Evolutionary conservation across 2,888 invertebrate species (phyloP).

Genomic region (Leptodirus hochenwartii): DNA sequence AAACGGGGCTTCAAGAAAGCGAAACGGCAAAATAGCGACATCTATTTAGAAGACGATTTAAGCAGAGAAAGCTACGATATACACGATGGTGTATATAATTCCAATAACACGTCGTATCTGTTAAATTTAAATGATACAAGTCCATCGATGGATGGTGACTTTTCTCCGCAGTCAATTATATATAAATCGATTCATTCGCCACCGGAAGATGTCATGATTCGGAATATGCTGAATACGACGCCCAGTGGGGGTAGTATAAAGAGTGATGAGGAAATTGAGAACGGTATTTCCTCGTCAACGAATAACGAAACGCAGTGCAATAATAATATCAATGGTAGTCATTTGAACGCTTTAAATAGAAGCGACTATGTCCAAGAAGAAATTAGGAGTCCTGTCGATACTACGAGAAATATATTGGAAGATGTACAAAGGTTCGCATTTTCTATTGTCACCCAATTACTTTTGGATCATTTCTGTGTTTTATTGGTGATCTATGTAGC

Average conservation of each 20-base stretch:
- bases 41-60: too few relatives aligned
- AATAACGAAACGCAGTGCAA: slow-evolving; percentile 13
- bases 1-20: slow-evolving; percentile 32
- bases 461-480: too few relatives aligned
- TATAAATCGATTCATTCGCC: slow-evolving; percentile 9
- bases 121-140: slow-evolving; percentile 9
- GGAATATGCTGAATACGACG: slow-evolving; percentile 22
- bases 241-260: slow-evolving; percentile 14
- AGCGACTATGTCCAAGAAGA: slow-evolving; percentile 11
- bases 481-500: too few relatives aligned
- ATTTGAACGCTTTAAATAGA: slow-evolving; percentile 12
- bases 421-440: slow-evolving; percentile 42
- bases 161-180: too few relatives aligned
- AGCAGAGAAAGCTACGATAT: slow-evolving; percentile 6
- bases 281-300: slow-evolving; percentile 7
- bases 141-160: slow-evolving; percentile 19
- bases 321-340: slow-evolving; percentile 19
- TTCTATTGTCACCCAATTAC: slow-evolving; percentile 3
- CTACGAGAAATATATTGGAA: slow-evolving; percentile 43
- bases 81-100: slow-evolving; percentile 15
- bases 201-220: slow-evolving; percentile 17
- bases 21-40: too few relatives aligned
- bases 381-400: too few relatives aligned
- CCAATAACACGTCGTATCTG: slow-evolving; percentile 16
- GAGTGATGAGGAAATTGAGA: slow-evolving; percentile 10